A percentile compares a stretch with the other conserved stretches of the same genome.
Evolutionary conservation across 2,888 invertebrate species (phyloP).

Genomic region (Esperia sulphurella): DNA sequence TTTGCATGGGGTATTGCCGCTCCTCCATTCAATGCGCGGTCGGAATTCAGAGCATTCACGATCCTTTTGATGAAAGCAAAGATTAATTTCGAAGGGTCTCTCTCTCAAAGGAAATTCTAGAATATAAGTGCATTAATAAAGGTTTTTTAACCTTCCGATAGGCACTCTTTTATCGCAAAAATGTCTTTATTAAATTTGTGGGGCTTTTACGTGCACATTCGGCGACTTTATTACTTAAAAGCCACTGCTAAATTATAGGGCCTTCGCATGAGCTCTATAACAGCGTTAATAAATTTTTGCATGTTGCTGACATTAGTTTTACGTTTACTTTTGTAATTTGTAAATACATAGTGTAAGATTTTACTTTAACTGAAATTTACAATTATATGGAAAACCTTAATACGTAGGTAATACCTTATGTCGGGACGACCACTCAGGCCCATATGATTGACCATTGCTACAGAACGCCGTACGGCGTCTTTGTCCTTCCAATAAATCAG

Average conservation of each 20-base stretch:
- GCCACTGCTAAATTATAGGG: constrained; percentile 49
- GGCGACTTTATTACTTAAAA: constrained; percentile 61
- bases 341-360: no score
- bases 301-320: background rate
- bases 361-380: background rate
- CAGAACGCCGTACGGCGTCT: no score
- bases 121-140: constrained; percentile 77
- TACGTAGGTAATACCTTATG: no score
- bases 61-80: constrained; percentile 71
- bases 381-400: no score
- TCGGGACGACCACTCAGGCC: no score
- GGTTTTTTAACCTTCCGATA: constrained; percentile 53
- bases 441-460: no score
- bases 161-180: constrained; percentile 61
- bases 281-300: background rate
- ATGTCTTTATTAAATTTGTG: constrained; percentile 74
- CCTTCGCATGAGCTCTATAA: constrained; percentile 17
- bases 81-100: constrained; percentile 71
- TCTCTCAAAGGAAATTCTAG: constrained; percentile 74
- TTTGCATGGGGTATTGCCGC: constrained; percentile 24
- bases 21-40: constrained; percentile 45
- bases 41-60: constrained; percentile 66
- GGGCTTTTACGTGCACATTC: constrained; percentile 63
- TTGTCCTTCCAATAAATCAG: no score
- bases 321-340: no score